Percentiles rank a stretch among this genome's conserved stretches.
These are phyloP conservation scores for Xyrichtys novacula DNA, from an alignment of 2,797 vertebrate species.

Conservation along the genomic window DNA sequence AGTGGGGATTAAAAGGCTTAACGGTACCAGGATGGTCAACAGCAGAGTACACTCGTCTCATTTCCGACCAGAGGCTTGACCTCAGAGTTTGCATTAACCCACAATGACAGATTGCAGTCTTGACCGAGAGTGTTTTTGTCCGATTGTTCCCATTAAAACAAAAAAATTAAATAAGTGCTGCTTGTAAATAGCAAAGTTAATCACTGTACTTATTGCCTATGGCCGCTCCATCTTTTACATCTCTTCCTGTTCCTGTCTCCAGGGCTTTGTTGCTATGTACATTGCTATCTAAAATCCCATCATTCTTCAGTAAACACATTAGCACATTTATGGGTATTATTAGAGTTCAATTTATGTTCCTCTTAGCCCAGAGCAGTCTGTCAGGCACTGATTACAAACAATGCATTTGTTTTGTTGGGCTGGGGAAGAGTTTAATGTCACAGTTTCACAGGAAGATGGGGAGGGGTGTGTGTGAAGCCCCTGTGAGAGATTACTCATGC, in stretches of 20 bases:
- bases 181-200: conserved; percentile 42
- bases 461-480: conserved; percentile 33
- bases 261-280: conserved; percentile 62
- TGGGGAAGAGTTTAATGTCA: conserved; percentile 34
- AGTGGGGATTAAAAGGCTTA: conserved; percentile 49
- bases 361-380: conserved; percentile 52
- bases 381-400: conserved; percentile 53
- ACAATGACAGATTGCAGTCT: conserved; percentile 10
- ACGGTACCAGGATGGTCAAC: conserved; percentile 12
- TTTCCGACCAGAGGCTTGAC: conserved; percentile 14
- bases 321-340: conserved; percentile 70
- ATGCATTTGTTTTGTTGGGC: conserved; percentile 40
- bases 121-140: too few species aligned
- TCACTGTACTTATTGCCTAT: conserved; percentile 28
- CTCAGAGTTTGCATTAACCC: conserved; percentile 15
- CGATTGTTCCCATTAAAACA: not conserved
- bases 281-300: conserved; percentile 47
- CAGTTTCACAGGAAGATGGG: conserved; percentile 42
- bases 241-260: conserved; percentile 38
- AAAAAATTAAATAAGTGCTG: not conserved
- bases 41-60: conserved; percentile 23
- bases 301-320: conserved; percentile 71
- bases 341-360: conserved; percentile 60
- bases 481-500: conserved; percentile 58
- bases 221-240: conserved; percentile 28